These are phyloP conservation scores for Lycocorax pyrrhopterus DNA, from an alignment of 2,113 vertebrate species.

Conservation along the genomic window DNA sequence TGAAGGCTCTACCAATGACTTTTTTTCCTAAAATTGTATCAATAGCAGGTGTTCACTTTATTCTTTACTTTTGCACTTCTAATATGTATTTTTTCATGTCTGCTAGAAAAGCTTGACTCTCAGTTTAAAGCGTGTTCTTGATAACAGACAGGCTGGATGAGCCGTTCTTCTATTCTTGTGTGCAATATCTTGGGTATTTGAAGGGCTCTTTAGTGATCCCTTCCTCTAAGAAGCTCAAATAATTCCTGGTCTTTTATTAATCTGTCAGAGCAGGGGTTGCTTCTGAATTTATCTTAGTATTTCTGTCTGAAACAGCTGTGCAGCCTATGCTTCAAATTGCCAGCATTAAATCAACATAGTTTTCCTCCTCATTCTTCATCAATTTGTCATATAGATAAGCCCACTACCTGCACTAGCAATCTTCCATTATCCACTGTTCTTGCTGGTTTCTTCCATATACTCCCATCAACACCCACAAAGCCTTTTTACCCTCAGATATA, in stretches of 20 bases:
- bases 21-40: background rate
- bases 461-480: constrained; percentile 61
- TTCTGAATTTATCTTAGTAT: constrained; percentile 71
- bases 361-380: constrained; percentile 65
- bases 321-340: constrained; percentile 66
- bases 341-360: constrained; percentile 68
- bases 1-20: background rate
- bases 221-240: constrained; percentile 61
- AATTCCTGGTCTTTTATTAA: constrained; percentile 68
- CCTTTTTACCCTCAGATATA: constrained; percentile 45
- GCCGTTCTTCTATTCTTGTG: constrained; percentile 11
- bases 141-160: constrained; percentile 25
- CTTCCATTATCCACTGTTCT: constrained; percentile 65
- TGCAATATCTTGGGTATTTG: constrained; percentile 54
- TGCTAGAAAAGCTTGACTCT: constrained; percentile 21
- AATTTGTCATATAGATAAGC: constrained; percentile 70
- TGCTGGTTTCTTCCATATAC: constrained; percentile 51
- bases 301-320: constrained; percentile 68
- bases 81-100: constrained; percentile 19
- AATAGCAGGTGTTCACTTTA: background rate
- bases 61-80: constrained; percentile 15
- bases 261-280: constrained; percentile 63
- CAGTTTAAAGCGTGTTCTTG: constrained; percentile 20
- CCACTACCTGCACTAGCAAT: constrained; percentile 54
- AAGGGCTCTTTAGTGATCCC: constrained; percentile 55